Evolutionary conservation across 2,888 invertebrate genomes (phyloP).

Genomic region (Drosophila ezoana): DNA sequence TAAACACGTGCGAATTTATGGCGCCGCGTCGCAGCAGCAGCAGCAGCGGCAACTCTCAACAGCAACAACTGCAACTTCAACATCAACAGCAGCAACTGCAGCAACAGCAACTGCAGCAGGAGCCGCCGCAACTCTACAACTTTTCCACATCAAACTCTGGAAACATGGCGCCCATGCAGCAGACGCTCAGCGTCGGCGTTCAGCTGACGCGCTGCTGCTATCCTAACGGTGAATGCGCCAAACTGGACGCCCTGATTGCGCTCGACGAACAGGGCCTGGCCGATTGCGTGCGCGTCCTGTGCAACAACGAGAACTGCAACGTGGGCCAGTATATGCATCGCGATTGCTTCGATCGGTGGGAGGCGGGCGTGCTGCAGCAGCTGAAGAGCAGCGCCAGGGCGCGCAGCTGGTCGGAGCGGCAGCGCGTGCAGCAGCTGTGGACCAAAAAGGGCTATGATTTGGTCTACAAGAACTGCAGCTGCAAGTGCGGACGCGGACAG

Average conservation of each 20-base stretch:
- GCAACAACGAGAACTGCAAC: constrained; percentile 97
- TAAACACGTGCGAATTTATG: constrained; percentile 81
- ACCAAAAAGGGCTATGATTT: constrained; percentile 98
- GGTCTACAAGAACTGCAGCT: constrained; percentile 97
- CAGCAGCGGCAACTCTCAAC: constrained; percentile 65
- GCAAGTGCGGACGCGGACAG: constrained; percentile 96
- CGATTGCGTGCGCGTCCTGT: constrained; percentile 94
- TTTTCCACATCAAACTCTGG: constrained; percentile 20
- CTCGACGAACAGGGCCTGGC: constrained; percentile 90
- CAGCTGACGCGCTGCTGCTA: constrained; percentile 91
- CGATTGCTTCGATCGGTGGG: constrained; percentile 98
- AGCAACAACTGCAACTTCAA: constrained; percentile 72
- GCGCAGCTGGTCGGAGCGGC: constrained; percentile 97
- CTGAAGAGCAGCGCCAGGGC: constrained; percentile 96
- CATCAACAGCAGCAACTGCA: constrained; percentile 34
- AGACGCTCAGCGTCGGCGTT: constrained; percentile 52
- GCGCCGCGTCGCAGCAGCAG: constrained; percentile 87
- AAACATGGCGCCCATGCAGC: constrained; percentile 82
- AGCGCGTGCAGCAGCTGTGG: constrained; percentile 97
- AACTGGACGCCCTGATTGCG: constrained; percentile 87
- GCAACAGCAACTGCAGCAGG: constrained; percentile 46
- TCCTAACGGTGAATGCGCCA: constrained; percentile 92
- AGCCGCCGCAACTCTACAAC: constrained; percentile 47
- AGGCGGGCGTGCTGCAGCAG: constrained; percentile 94
- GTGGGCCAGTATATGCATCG: constrained; percentile 97